phyloP scores from a whole-genome alignment of 2,797 vertebrate species.

The Diplodus puntazzo region DNA sequence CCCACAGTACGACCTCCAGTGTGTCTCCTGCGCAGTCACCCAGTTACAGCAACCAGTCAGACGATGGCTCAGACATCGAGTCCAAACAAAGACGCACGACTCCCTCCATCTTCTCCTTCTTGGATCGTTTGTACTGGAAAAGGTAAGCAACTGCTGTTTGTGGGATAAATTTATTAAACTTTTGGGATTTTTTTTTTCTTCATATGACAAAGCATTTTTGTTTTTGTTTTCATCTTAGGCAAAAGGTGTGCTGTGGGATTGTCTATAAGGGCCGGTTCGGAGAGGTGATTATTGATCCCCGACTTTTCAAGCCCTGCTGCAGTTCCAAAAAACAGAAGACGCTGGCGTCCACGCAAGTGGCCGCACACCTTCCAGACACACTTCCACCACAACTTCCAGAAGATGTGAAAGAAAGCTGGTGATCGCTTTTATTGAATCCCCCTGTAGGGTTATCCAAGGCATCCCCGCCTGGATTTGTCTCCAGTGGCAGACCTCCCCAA shows the following conservation, averaged over 20 bases:
- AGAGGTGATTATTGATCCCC: conserved; percentile 89
- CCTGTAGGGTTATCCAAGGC: conserved; percentile 74
- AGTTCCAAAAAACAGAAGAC: conserved; percentile 85
- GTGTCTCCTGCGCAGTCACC: conserved; percentile 89
- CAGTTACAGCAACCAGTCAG: conserved; percentile 89
- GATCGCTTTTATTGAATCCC: conserved; percentile 70
- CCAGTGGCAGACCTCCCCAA: conserved; percentile 88
- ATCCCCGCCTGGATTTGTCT: conserved; percentile 85
- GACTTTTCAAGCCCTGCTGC: conserved; percentile 90
- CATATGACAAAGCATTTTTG: neutral
- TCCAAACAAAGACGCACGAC: conserved; percentile 85
- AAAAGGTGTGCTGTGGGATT: conserved; percentile 90
- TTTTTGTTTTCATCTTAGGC: conserved; percentile 67
- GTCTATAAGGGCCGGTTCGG: conserved; percentile 90
- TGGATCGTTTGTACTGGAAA: conserved; percentile 90
- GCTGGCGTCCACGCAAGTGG: conserved; percentile 73
- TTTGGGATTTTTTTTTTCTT: neutral
- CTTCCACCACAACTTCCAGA: conserved; percentile 74
- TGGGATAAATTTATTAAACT: neutral
- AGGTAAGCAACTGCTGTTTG: conserved; percentile 64
- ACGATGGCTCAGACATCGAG: conserved; percentile 88
- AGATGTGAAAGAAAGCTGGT: conserved; percentile 85
- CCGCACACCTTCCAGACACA: conserved; percentile 74
- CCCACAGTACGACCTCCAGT: conserved; percentile 89
- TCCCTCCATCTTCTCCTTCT: conserved; percentile 86